Evolutionary conservation across 2,888 invertebrate species (phyloP).

Genomic region (Stomorhina lunata): DNA sequence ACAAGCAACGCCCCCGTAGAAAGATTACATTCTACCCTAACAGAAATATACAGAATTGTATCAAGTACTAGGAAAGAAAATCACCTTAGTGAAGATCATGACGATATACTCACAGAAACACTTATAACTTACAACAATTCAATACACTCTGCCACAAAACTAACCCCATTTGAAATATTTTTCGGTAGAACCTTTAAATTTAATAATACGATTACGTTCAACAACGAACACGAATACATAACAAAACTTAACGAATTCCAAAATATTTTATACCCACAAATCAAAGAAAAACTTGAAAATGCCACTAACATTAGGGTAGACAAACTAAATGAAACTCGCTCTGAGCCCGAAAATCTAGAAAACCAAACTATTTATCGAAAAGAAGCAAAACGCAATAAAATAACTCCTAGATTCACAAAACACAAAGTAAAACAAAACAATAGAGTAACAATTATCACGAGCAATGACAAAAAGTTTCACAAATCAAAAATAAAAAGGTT

Average conservation of each 20-base stretch:
- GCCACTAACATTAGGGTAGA: neutral
- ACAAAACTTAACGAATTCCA: conserved; percentile 33
- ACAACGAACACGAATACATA: conserved; percentile 36
- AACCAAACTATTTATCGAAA: neutral
- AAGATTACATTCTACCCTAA: conserved; percentile 29
- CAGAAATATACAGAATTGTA: conserved; percentile 49
- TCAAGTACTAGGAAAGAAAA: conserved; percentile 7
- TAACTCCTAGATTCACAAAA: neutral
- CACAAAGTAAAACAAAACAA: neutral
- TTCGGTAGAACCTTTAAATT: conserved; percentile 14
- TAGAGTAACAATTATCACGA: neutral
- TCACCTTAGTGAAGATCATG: conserved; percentile 4
- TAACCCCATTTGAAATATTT: conserved; percentile 26
- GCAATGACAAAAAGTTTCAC: neutral
- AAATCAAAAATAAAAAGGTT: neutral
- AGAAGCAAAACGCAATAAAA: neutral
- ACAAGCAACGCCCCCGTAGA: conserved; percentile 10
- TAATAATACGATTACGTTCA: neutral
- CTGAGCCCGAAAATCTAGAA: neutral
- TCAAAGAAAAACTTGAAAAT: too few relatives aligned
- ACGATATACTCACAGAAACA: conserved; percentile 16
- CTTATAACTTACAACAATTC: too few relatives aligned
- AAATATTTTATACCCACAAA: neutral
- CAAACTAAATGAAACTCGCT: neutral
- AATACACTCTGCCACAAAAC: conserved; percentile 33